A percentile compares a stretch with the other conserved stretches of the same genome.
Evolutionary conservation across 2,797 vertebrate genomes (phyloP).

Genomic region (Centropyge bicolor): DNA sequence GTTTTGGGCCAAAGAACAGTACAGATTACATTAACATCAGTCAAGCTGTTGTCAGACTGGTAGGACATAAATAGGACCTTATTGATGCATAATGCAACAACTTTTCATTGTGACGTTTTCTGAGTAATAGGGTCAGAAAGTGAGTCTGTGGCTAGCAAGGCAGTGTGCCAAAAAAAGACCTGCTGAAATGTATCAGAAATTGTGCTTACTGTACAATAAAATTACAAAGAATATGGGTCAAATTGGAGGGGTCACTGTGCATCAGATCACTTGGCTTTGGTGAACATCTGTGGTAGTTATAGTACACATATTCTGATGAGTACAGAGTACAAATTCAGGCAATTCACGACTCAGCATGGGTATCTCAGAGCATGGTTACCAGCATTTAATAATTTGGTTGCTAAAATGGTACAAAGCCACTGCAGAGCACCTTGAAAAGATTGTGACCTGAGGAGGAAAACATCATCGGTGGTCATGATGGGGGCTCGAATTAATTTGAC

Average conservation of each 20-base stretch:
- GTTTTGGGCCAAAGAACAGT: conserved; percentile 83
- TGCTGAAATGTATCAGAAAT: conserved; percentile 31
- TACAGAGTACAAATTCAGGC: not conserved
- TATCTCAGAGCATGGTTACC: not conserved
- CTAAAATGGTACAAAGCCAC: conserved; percentile 26
- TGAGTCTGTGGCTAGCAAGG: conserved; percentile 53
- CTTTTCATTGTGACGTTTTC: conserved; percentile 76
- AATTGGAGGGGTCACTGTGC: not conserved
- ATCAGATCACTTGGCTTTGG: not conserved
- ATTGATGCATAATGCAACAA: conserved; percentile 84
- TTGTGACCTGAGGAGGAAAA: conserved; percentile 23
- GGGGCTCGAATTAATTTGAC: conserved; percentile 48
- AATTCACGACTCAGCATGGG: not conserved
- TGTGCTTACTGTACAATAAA: not conserved
- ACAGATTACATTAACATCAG: conserved; percentile 85
- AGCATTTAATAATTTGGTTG: conserved; percentile 33
- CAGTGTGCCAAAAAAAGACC: conserved; percentile 54
- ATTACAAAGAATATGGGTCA: conserved; percentile 5
- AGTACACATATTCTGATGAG: not conserved
- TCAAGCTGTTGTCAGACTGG: conserved; percentile 81
- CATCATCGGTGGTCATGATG: conserved; percentile 34
- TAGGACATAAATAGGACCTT: conserved; percentile 83
- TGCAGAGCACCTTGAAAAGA: conserved; percentile 38
- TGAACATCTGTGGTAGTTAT: not conserved
- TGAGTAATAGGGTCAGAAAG: conserved; percentile 76